These are phyloP conservation scores for Drosophila auraria DNA, from an alignment of 1,140 invertebrate species.

Conservation along the genomic window DNA sequence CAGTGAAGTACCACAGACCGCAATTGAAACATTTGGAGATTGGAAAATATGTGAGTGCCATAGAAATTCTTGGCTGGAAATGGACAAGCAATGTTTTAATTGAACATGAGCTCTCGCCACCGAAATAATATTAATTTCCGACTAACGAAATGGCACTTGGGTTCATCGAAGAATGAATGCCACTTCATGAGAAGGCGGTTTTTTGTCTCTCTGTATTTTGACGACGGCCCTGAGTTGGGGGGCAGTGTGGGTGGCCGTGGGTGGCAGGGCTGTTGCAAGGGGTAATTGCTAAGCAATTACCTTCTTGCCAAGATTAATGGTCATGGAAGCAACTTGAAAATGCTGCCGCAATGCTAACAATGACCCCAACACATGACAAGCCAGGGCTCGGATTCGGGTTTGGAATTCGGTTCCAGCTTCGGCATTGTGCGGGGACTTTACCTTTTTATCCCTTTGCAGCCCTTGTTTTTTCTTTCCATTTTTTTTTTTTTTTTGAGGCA, in stretches of 20 bases:
- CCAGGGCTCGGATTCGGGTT: slow-evolving; percentile 21
- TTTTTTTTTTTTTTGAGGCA: slow-evolving; percentile 6
- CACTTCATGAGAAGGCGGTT: not conserved
- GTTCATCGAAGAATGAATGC: not conserved
- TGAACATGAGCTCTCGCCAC: slow-evolving; percentile 14
- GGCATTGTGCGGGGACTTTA: slow-evolving; percentile 7
- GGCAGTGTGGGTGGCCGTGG: too few relatives aligned
- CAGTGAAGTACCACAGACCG: slow-evolving; percentile 12
- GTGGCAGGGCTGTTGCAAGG: slow-evolving; percentile 45
- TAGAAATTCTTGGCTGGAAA: slow-evolving; percentile 16
- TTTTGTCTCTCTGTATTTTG: slow-evolving; percentile 35
- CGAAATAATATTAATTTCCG: slow-evolving; percentile 16
- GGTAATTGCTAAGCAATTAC: slow-evolving; percentile 83
- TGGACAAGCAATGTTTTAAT: slow-evolving; percentile 20
- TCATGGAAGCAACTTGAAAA: slow-evolving; percentile 72
- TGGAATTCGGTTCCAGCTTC: slow-evolving; percentile 22
- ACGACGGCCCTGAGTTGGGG: slow-evolving; percentile 14
- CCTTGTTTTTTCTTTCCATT: not conserved
- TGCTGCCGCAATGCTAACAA: slow-evolving; percentile 80
- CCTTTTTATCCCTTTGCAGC: slow-evolving; percentile 7
- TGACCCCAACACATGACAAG: slow-evolving; percentile 62
- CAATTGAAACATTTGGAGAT: slow-evolving; percentile 27
- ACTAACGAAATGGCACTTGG: not conserved
- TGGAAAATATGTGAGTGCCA: not conserved
- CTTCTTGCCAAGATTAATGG: slow-evolving; percentile 81